These are phyloP conservation scores for Meles meles DNA, from an alignment of 2,113 vertebrate species.

Conservation along the genomic window DNA sequence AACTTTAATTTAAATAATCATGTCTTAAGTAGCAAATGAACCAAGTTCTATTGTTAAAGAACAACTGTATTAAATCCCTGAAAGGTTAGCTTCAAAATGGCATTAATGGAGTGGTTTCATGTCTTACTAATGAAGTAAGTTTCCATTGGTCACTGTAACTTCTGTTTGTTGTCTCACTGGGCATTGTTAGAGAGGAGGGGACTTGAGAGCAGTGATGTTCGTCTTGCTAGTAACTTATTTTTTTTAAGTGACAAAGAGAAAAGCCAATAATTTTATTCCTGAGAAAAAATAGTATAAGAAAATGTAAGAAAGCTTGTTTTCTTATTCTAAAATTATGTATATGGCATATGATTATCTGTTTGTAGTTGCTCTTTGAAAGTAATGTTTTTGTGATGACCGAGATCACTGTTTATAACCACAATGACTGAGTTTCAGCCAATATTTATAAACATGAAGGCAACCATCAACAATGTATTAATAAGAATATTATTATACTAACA, in stretches of 20 bases:
- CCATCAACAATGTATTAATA: not conserved
- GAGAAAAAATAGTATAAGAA: not conserved
- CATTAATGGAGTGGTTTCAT: slow-evolving; percentile 70
- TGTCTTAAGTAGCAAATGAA: slow-evolving; percentile 79
- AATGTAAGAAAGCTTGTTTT: slow-evolving; percentile 28
- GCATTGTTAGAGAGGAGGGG: not conserved
- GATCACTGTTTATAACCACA: not conserved
- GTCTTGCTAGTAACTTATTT: slow-evolving; percentile 44
- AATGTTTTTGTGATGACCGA: not conserved
- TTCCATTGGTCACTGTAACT: not conserved
- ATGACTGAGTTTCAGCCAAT: slow-evolving; percentile 8
- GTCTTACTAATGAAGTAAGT: slow-evolving; percentile 53
- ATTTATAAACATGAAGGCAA: slow-evolving; percentile 8
- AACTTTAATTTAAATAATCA: slow-evolving; percentile 85
- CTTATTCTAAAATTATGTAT: not conserved
- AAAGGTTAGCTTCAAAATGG: slow-evolving; percentile 63
- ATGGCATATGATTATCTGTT: not conserved
- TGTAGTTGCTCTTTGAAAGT: slow-evolving; percentile 14
- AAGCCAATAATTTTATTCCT: not conserved
- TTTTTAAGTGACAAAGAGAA: slow-evolving; percentile 11
- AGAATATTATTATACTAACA: not conserved
- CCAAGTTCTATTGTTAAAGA: slow-evolving; percentile 79
- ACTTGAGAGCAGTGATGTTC: not conserved
- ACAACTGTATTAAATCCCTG: slow-evolving; percentile 76
- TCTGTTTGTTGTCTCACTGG: not conserved